Evolutionary conservation across 1,140 invertebrate genomes (phyloP), one percentile per base, ranked within the genome.

Genomic region (Caenorhabditis latens): DNA sequence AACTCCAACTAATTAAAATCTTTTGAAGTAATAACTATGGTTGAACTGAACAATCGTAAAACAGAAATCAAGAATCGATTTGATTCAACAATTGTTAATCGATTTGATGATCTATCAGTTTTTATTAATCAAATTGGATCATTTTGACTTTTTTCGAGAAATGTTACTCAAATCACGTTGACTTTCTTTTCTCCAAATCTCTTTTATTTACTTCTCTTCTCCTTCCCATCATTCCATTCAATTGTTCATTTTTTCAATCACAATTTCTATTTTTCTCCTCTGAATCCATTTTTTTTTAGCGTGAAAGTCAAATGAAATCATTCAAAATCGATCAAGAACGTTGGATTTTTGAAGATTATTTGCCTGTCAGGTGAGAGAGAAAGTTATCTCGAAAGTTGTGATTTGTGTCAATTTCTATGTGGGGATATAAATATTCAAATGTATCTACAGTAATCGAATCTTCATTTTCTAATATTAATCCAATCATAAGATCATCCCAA

Each of bases 311-410:
- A 32, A 79, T 79, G 71, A 79, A 50, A 79, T 79, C 71, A 5
- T 79, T 79, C 71, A 79, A 79, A 79, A 21, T 79, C 46, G 71
- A 79, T 24, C 46, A 79, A 79, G 71, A 79, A 50, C 40, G 46
- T 21, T 79, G 71, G 71, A 24, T 79, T 79, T 79, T 79, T 79
- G 46, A 79, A 50, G 71, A 79, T 42, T 79, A 50, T 79, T 79
- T 79, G 21, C 71, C 71, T 21, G 43, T 79, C 71, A 79, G 71
- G 71, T 79, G 21, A 50, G 71, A 79, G 8, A 19, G 9, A 46
- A 46, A 16, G 5, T 40, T 40, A 6, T 53, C 50, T 53, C 50
- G 5, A 53, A 53, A 53, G 16, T 14, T 11, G 11, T 53, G 50
- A 16, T 53, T 53, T 16, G 0, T 55, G 53, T 55, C 11, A 55